Conservation (phyloP, 2,888 invertebrate species). For the Iphiclides podalirius region DNA sequence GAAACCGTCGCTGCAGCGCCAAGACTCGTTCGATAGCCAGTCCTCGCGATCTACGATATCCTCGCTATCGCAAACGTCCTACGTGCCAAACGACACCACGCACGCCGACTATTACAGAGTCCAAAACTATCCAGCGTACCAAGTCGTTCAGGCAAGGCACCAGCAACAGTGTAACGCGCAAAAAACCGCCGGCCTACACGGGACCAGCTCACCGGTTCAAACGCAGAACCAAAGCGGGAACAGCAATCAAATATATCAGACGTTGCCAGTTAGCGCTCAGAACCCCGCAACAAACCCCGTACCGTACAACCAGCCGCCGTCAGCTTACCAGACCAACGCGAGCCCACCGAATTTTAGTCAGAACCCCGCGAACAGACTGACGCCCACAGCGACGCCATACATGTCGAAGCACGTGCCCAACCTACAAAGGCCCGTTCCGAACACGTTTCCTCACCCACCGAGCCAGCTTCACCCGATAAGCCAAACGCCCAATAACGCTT, state of each 20-base stretch:
- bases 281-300: constrained; percentile 57
- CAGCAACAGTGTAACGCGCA: constrained; percentile 60
- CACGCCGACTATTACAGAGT: constrained; percentile 64
- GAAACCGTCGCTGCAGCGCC: constrained; percentile 68
- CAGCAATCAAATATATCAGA: constrained; percentile 60
- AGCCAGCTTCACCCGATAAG: constrained; percentile 55
- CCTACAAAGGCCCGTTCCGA: constrained; percentile 57
- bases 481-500: constrained; percentile 61
- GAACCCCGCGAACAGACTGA: constrained; percentile 64
- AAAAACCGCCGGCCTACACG: constrained; percentile 55
- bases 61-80: constrained; percentile 67
- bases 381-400: constrained; percentile 54
- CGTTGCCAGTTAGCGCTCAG: constrained; percentile 53
- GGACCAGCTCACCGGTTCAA: constrained; percentile 52
- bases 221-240: constrained; percentile 43
- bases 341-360: constrained; percentile 70
- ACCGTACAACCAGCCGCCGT: constrained; percentile 63
- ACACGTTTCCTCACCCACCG: constrained; percentile 61
- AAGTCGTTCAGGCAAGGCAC: constrained; percentile 54
- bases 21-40: constrained; percentile 75
- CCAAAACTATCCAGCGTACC: constrained; percentile 64
- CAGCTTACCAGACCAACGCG: constrained; percentile 51
- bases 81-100: constrained; percentile 49
- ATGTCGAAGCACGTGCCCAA: constrained; percentile 52
- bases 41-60: constrained; percentile 75